These are phyloP conservation scores for Pardalotus punctatus DNA, from an alignment of 2,113 vertebrate species.

Conservation along the genomic window DNA sequence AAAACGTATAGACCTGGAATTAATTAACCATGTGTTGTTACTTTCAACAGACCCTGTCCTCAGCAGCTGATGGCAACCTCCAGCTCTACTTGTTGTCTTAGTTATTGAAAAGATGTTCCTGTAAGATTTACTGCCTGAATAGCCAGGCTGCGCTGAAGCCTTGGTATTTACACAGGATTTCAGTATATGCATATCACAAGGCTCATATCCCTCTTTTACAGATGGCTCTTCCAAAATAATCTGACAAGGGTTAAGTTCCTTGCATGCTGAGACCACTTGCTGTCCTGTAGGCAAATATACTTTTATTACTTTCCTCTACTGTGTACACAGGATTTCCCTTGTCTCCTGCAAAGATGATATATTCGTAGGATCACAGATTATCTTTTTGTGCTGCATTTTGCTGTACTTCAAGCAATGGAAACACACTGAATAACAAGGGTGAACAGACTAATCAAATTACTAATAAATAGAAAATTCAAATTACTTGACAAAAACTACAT, in stretches of 20 bases:
- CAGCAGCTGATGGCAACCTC: not conserved
- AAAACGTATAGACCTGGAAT: not conserved
- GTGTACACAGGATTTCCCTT: not conserved
- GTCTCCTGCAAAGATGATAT: not conserved
- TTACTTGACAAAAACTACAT: not conserved
- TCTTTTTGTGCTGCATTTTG: not conserved
- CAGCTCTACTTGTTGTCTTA: not conserved
- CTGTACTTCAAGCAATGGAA: not conserved
- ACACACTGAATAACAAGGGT: not conserved
- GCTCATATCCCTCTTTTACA: not conserved
- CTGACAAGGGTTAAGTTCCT: conserved; percentile 10
- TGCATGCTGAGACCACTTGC: conserved; percentile 25
- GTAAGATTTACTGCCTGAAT: not conserved
- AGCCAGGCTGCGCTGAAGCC: not conserved
- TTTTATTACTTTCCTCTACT: not conserved
- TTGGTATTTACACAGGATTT: not conserved
- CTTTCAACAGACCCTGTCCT: not conserved
- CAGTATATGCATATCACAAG: not conserved
- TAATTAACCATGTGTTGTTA: not conserved
- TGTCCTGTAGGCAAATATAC: not conserved
- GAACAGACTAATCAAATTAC: not conserved
- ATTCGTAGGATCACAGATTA: not conserved
- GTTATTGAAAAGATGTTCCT: not conserved
- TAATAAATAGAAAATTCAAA: not conserved
- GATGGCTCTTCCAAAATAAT: conserved; percentile 3